A percentile compares a stretch with the other conserved stretches of the same genome.
These are phyloP conservation scores for Phocides pigmalion DNA, from an alignment of 1,140 invertebrate species.

Conservation along the genomic window DNA sequence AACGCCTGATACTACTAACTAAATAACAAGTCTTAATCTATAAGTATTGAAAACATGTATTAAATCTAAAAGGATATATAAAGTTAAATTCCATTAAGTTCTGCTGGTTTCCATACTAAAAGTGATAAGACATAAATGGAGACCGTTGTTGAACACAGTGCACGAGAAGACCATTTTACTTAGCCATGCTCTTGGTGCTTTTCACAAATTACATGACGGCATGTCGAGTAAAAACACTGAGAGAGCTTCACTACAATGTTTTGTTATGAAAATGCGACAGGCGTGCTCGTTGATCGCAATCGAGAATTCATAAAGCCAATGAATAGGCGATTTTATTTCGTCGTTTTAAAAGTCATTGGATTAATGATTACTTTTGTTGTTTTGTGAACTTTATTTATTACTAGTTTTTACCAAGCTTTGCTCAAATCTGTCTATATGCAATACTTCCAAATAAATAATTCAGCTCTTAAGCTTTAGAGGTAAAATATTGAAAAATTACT, in stretches of 20 bases:
- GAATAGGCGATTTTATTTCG: neutral
- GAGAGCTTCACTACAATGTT: neutral
- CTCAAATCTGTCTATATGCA: no score
- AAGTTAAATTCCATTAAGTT: no score
- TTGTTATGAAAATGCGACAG: slow-evolving; percentile 3
- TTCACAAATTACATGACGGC: slow-evolving; percentile 3
- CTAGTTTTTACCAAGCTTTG: no score
- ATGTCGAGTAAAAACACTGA: neutral
- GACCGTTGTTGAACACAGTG: slow-evolving; percentile 14
- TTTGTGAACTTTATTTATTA: neutral
- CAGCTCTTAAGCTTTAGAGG: no score
- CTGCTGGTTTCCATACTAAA: no score
- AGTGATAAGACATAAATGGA: no score
- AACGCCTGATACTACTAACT: no score
- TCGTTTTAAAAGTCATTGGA: neutral
- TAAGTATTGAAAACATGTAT: no score
- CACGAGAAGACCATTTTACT: slow-evolving; percentile 24
- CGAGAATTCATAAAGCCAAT: slow-evolving; percentile 4
- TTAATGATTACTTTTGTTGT: neutral
- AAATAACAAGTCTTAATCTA: no score
- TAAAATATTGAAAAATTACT: no score
- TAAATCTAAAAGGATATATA: no score
- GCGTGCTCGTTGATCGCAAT: neutral
- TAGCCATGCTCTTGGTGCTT: slow-evolving; percentile 9
- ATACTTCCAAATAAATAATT: no score